phyloP scores from a whole-genome alignment of 2,797 vertebrate species.

The Acestrorhynchus altus region DNA sequence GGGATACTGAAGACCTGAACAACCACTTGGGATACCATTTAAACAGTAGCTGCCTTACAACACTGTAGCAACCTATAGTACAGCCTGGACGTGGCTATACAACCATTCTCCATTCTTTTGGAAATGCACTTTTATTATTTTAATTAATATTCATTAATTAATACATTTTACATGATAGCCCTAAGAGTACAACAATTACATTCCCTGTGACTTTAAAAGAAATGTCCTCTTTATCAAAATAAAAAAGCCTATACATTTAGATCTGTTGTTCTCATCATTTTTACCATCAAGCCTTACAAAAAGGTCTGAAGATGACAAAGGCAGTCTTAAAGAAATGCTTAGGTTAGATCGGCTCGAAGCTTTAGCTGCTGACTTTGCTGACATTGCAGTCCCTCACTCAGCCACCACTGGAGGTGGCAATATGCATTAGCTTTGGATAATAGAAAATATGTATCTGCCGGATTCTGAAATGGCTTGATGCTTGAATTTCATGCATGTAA shows the following conservation, averaged over 20 bases:
- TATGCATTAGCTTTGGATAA: slow-evolving; percentile 46
- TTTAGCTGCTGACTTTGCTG: slow-evolving; percentile 51
- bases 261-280: not conserved
- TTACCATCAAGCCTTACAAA: not conserved
- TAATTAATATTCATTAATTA: no score
- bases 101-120: no score
- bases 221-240: not conserved
- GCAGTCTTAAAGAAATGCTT: slow-evolving; percentile 19
- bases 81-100: no score
- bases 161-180: no score
- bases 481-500: slow-evolving; percentile 44
- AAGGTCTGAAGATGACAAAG: slow-evolving; percentile 36
- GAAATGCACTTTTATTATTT: no score
- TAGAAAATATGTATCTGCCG: slow-evolving; percentile 40
- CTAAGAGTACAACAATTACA: slow-evolving; percentile 15
- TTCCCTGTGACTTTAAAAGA: slow-evolving; percentile 37
- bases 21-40: no score
- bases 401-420: slow-evolving; percentile 32
- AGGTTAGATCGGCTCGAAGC: slow-evolving; percentile 40
- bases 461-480: slow-evolving; percentile 42
- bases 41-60: no score
- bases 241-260: not conserved
- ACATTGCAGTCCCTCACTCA: slow-evolving; percentile 40
- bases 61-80: no score
- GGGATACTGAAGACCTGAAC: no score